phyloP scores from a whole-genome alignment of 1,140 invertebrate genomes.

The Arctopsyche grandis region DNA sequence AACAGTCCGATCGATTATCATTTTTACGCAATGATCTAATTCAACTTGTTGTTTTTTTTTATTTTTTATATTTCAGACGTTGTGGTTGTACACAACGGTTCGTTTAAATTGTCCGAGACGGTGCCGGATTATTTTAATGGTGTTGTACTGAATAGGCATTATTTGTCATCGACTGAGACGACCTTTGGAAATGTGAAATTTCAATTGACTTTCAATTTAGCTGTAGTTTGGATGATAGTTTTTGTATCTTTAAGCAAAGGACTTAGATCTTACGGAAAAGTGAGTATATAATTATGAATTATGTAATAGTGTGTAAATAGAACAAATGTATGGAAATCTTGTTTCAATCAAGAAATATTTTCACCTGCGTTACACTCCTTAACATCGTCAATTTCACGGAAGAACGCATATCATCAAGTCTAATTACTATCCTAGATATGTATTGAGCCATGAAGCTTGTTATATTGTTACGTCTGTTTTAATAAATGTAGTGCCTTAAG shows the following conservation, averaged over 20 bases:
- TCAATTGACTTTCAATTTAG: slow-evolving; percentile 89
- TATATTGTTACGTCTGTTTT: no score
- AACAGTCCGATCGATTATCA: no score
- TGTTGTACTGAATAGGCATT: slow-evolving; percentile 79
- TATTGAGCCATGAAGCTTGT: no score
- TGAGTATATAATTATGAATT: slow-evolving; percentile 58
- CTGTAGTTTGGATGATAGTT: slow-evolving; percentile 90
- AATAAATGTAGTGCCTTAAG: no score
- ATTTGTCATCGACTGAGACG: slow-evolving; percentile 69
- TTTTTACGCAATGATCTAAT: no score
- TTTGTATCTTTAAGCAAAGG: slow-evolving; percentile 91
- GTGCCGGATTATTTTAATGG: slow-evolving; percentile 86
- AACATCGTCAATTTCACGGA: no score
- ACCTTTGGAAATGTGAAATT: slow-evolving; percentile 79
- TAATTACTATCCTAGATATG: no score
- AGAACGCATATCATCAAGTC: no score
- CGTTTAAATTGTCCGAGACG: slow-evolving; percentile 77
- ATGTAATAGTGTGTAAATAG: no score
- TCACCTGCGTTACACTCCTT: no score
- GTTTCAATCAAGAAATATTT: no score
- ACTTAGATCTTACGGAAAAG: slow-evolving; percentile 85
- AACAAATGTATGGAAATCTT: no score
- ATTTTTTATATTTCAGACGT: slow-evolving; percentile 39
- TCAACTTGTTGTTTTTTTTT: background rate
- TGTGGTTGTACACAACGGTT: slow-evolving; percentile 48